These are phyloP conservation scores for Neogale vison DNA, from an alignment of 2,113 vertebrate genomes.

Conservation along the genomic window DNA sequence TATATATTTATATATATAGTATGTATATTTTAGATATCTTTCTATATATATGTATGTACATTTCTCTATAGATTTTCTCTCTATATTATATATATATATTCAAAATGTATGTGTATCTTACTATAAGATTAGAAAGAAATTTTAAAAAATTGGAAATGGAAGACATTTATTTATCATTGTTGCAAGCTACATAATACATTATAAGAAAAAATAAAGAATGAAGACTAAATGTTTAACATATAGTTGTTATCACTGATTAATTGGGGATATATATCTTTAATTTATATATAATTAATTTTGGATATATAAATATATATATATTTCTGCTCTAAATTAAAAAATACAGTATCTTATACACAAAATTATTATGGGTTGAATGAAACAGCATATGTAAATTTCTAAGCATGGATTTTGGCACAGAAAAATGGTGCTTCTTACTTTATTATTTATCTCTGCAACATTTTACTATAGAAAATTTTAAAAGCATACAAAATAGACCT, in stretches of 20 bases:
- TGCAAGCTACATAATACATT: background rate
- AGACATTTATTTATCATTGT: background rate
- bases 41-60: too few relatives aligned
- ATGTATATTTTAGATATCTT: background rate
- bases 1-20: too few relatives aligned
- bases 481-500: background rate
- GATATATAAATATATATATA: background rate
- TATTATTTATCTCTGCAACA: background rate
- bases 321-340: background rate
- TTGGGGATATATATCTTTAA: background rate
- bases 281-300: background rate
- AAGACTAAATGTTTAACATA: background rate
- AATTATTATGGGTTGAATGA: background rate
- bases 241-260: background rate
- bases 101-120: background rate
- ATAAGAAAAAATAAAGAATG: background rate
- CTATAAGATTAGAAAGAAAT: background rate
- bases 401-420: background rate
- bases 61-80: too few relatives aligned
- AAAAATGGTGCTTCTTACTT: background rate
- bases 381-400: background rate
- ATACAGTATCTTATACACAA: background rate
- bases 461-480: background rate
- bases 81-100: background rate
- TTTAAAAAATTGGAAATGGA: background rate